Percentiles rank a stretch among this genome's conserved stretches.
These are phyloP conservation scores for Lydus trimaculatus DNA, from an alignment of 2,888 invertebrate species.

Conservation along the genomic window DNA sequence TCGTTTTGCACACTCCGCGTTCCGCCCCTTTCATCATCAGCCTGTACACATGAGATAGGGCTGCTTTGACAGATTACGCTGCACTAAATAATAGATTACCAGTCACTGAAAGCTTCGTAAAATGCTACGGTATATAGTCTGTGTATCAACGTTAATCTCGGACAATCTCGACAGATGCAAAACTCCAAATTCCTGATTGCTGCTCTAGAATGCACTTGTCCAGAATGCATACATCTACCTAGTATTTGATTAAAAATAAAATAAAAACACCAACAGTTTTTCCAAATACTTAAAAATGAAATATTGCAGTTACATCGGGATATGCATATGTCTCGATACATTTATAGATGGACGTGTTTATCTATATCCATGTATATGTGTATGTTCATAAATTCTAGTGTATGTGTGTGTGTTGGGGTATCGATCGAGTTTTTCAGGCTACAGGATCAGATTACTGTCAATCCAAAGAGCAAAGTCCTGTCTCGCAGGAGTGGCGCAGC, in stretches of 20 bases:
- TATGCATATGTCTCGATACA: not conserved
- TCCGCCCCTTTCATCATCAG: slow-evolving; percentile 30
- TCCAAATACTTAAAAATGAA: not conserved
- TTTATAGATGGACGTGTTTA: not conserved
- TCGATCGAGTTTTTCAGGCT: slow-evolving; percentile 37
- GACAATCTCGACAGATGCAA: slow-evolving; percentile 19
- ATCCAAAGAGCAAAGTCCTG: slow-evolving; percentile 51
- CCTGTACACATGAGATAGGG: slow-evolving; percentile 53
- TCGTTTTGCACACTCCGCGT: slow-evolving; percentile 15
- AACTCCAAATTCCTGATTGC: not conserved
- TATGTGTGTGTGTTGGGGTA: slow-evolving; percentile 24
- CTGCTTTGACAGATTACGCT: slow-evolving; percentile 56
- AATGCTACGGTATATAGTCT: slow-evolving; percentile 24
- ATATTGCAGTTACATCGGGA: not conserved
- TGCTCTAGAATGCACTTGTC: not conserved
- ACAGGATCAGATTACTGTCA: slow-evolving; percentile 47
- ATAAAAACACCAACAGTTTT: not conserved
- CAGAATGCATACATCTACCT: not conserved
- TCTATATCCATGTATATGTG: not conserved
- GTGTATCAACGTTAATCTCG: slow-evolving; percentile 22
- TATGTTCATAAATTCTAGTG: not conserved
- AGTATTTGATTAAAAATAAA: not conserved
- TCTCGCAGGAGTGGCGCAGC: slow-evolving; percentile 34
- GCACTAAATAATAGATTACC: slow-evolving; percentile 55
- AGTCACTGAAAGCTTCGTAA: slow-evolving; percentile 41